Conservation (phyloP, 2,888 invertebrate genomes). For the Conops quadrifasciatus region DNA sequence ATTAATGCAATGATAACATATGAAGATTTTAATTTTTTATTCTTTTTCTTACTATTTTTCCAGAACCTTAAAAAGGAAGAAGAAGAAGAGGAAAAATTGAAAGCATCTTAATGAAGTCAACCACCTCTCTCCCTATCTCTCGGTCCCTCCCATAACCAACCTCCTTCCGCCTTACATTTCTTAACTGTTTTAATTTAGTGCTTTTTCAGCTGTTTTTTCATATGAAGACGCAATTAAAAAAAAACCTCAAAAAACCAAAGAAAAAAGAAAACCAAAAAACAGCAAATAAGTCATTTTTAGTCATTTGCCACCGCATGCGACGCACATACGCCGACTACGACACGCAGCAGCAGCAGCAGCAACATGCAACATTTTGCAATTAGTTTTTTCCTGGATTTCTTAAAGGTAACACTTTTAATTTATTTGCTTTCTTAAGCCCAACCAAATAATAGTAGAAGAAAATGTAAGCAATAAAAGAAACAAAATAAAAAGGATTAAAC, state of each 20-base stretch:
- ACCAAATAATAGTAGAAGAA: conserved; percentile 6
- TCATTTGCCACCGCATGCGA: conserved; percentile 3
- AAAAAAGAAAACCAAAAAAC: not conserved
- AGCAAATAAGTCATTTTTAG: conserved; percentile 3
- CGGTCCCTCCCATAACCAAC: not conserved
- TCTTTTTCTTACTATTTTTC: not conserved
- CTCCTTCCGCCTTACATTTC: not conserved
- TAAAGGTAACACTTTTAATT: conserved; percentile 24
- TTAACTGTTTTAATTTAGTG: conserved; percentile 17
- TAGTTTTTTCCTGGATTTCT: conserved; percentile 46
- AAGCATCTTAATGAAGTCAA: conserved; percentile 15
- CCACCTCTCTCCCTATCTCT: not conserved
- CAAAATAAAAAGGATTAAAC: not conserved
- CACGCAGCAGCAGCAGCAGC: conserved; percentile 22
- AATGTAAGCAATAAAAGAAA: not conserved
- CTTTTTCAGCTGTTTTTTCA: conserved; percentile 26
- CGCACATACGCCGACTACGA: conserved; percentile 5
- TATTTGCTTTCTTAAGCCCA: conserved; percentile 26
- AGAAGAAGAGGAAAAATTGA: not conserved
- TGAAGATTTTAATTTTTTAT: not conserved
- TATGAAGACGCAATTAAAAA: no score
- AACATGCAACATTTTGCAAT: conserved; percentile 48
- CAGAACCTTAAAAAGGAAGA: not conserved
- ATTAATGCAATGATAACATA: not conserved
- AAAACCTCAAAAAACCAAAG: no score